Evolutionary conservation across 2,888 invertebrate species (phyloP), one percentile per base, ranked within the genome.

Genomic region (Adineta ricciae): DNA sequence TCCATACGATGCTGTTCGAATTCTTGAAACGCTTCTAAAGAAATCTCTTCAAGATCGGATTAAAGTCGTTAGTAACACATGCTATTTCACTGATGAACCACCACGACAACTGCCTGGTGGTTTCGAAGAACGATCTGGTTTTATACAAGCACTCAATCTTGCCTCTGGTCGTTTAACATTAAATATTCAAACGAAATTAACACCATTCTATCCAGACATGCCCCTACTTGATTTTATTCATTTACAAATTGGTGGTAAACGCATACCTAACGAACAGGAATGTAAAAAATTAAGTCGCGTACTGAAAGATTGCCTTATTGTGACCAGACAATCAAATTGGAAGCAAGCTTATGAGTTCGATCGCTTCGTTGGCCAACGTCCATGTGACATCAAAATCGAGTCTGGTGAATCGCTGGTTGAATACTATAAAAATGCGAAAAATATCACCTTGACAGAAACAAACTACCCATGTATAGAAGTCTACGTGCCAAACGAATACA

Each of bases 101-200:
- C n/a, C 78, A 3, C 24, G 24, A 41, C 21, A 9, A 24, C 24
- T 78, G 11, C 9, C 5, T 78, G 78, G 78, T 14, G 78, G 78
- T 19, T 78, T 78, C 41, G 41, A 41, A 41, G 78, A 78, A 41
- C 41, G 41, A n/a, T 21, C 9, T 78, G 78, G 78, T n/a, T 78
- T 78, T 78, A 11, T 41, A 14, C 78, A 78, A 41, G 8, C 41
- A n/a, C 41, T 78, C 9, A 78, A 78, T 78, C 78, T 78, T n/a
- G 9, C 78, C 4, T n/a, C 21, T 11, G n/a, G 9, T n/a, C 8
- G 41, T n/a, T 1, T 78, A 24, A 41, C 78, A 41, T n/a, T 78
- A n/a, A 78, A n/a, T 41, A 3, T 78, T 21, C 78, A 78, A 78
- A 78, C 78, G n/a, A 78, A 78, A 78, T 78, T 78, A 78, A 78